phyloP scores from a whole-genome alignment of 1,140 invertebrate genomes.

The Cotesia typhae region DNA sequence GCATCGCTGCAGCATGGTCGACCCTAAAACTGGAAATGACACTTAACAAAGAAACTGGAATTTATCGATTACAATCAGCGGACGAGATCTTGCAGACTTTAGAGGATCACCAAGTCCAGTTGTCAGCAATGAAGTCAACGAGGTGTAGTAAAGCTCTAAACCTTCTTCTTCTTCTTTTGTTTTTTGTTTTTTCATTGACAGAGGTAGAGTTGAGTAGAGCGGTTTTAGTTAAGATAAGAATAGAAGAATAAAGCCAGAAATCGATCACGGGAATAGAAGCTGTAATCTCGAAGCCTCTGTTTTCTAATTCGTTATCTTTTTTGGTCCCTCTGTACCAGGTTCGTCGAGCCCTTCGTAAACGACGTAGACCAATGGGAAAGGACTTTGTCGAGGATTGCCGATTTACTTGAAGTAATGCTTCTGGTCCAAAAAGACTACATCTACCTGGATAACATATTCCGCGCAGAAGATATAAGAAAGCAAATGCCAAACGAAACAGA shows the following conservation, averaged over 20 bases:
- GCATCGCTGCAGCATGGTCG: slow-evolving; percentile 77
- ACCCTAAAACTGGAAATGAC: slow-evolving; percentile 75
- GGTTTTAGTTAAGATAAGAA: too few relatives aligned
- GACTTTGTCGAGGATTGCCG: slow-evolving; percentile 78
- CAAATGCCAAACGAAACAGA: slow-evolving; percentile 81
- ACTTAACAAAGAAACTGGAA: slow-evolving; percentile 74
- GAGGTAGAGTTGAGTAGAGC: neutral
- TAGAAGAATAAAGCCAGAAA: slow-evolving; percentile 8
- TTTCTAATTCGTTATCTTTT: too few relatives aligned
- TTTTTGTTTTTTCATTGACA: neutral
- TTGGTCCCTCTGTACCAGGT: slow-evolving; percentile 62
- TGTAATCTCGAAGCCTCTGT: too few relatives aligned
- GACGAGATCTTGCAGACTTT: slow-evolving; percentile 78
- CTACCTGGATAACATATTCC: slow-evolving; percentile 87
- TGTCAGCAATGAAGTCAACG: slow-evolving; percentile 86
- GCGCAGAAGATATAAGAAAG: slow-evolving; percentile 83
- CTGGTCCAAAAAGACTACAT: slow-evolving; percentile 83
- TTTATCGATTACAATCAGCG: slow-evolving; percentile 70
- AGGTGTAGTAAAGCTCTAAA: slow-evolving; percentile 50
- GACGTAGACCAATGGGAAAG: slow-evolving; percentile 86
- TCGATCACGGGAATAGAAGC: neutral
- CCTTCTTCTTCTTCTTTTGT: neutral
- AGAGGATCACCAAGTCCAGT: slow-evolving; percentile 78
- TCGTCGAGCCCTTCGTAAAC: slow-evolving; percentile 83
- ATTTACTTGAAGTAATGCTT: slow-evolving; percentile 79